Base-by-base conservation (phyloP, 2,888 invertebrate genomes). In the Drosophila aldrichi region DNA sequence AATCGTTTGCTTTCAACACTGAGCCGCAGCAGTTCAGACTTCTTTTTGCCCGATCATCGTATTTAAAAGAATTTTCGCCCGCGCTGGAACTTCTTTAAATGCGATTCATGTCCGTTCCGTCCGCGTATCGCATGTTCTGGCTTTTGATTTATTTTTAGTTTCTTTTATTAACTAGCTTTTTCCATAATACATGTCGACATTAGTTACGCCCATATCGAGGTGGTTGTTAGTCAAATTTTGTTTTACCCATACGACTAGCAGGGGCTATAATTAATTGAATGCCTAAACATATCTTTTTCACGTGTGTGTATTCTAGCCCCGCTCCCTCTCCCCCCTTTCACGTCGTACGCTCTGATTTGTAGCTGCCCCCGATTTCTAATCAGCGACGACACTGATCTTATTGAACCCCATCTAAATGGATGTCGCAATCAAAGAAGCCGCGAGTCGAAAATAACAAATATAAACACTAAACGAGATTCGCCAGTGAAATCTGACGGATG, bases 1-100 rank as follows among this genome's bases (percentile, higher is more conserved):
- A 84, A 84, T 89, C 88, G 85, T 64, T 70, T 72, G 73, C 84
- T 88, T 85, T 84, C 84, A 82, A 79, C 88, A 64, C 81, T 46
- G 41, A 67, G 51, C 29, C 10, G 25, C 8, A 4, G 56, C 84
- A 55, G 29, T 8, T 61, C 16, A n/a, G 54, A 29, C 14, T 40
- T 51, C n/a, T 48, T 77, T 79, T 22, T 70, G 84, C 86, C 52
- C 51, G 55, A 82, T 85, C 84, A 85, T 79, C 54, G 77, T 68
- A 63, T 85, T 85, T 85, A 85, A 85, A 82, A 90, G 90, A 82
- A 68, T 89, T 85, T 77, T 34, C 43, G 60, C 48, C 66, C 38
- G 63, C 52, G 77, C 64, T 77, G 73, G 86, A 78, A 70, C 70
- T 85, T 71, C 82, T 84, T 78, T 73, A 78, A 89, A 84, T 71